These are phyloP conservation scores for Musca domestica DNA, from an alignment of 1,140 invertebrate species.

Conservation along the genomic window DNA sequence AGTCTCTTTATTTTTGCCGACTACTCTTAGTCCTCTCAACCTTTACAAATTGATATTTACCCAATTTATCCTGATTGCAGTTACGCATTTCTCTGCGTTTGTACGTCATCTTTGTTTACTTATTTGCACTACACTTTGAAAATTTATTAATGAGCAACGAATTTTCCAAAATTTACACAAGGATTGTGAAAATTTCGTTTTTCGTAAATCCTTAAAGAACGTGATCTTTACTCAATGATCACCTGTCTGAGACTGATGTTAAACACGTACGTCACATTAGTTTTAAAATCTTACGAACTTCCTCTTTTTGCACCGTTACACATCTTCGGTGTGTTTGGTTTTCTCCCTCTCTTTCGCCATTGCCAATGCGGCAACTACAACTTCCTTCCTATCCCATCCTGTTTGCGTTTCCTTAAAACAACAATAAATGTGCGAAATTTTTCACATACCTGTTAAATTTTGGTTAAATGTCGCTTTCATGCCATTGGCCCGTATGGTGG, in stretches of 20 bases:
- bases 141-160: neutral
- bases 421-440: conserved; percentile 21
- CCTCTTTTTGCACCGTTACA: no score
- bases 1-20: neutral
- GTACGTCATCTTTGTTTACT: conserved; percentile 41
- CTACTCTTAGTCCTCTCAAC: neutral
- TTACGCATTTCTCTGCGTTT: conserved; percentile 41
- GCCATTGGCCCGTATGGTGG: neutral
- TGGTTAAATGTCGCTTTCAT: neutral
- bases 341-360: no score
- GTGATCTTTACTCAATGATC: conserved; percentile 39
- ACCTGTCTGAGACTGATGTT: conserved; percentile 47
- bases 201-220: neutral
- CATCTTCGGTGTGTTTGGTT: no score
- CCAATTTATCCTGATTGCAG: conserved; percentile 20
- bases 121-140: neutral
- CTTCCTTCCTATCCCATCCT: neutral
- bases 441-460: neutral
- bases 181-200: neutral
- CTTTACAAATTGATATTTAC: conserved; percentile 5
- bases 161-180: neutral
- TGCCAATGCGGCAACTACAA: no score
- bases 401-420: neutral
- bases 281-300: conserved; percentile 29
- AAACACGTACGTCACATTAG: conserved; percentile 31